Percentiles rank a stretch among this genome's conserved stretches.
phyloP scores from a whole-genome alignment of 2,888 invertebrate species.

The Clistopyga incitator region DNA sequence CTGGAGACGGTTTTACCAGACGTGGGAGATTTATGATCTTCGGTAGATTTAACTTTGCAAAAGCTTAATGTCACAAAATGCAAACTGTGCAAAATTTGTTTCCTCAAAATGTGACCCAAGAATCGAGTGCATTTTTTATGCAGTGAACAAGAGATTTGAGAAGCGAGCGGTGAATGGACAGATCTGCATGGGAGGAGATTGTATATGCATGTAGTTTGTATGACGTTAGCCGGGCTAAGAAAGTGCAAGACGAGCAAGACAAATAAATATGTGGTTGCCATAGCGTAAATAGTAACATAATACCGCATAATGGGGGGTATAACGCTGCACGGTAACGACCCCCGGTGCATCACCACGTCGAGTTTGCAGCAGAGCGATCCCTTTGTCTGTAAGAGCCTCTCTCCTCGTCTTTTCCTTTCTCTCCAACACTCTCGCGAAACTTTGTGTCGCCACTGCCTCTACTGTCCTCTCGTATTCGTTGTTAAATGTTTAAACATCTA shows the following conservation, averaged over 20 bases:
- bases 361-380: constrained; percentile 73
- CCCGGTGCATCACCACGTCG: constrained; percentile 77
- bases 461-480: constrained; percentile 61
- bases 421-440: constrained; percentile 38
- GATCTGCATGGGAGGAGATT: constrained; percentile 23
- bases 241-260: constrained; percentile 77
- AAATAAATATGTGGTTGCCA: constrained; percentile 78
- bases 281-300: constrained; percentile 83
- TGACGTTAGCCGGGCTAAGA: constrained; percentile 54
- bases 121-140: not conserved
- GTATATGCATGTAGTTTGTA: constrained; percentile 36
- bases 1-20: not conserved
- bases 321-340: constrained; percentile 77
- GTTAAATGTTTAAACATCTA: constrained; percentile 75
- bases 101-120: too few species aligned
- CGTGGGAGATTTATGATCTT: not conserved
- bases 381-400: constrained; percentile 54
- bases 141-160: not conserved
- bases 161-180: not conserved
- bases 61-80: not conserved
- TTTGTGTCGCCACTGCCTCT: constrained; percentile 50
- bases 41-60: not conserved
- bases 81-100: not conserved
- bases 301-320: constrained; percentile 82
- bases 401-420: constrained; percentile 21